phyloP scores from a whole-genome alignment of 2,888 invertebrate species.

The Phasia obesa region DNA sequence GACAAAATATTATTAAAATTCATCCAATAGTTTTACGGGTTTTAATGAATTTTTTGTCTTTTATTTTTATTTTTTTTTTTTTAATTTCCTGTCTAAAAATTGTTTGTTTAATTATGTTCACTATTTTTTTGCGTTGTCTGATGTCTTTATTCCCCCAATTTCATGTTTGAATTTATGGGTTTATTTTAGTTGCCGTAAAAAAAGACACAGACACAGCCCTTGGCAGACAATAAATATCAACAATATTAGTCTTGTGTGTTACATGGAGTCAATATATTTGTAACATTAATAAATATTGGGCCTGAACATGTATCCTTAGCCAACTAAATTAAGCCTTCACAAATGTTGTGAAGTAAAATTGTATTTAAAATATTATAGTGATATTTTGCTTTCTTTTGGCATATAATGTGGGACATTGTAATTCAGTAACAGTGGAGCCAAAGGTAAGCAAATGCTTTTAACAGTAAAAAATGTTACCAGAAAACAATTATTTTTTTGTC shows the following conservation, averaged over 20 bases:
- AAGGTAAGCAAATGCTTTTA: too few relatives aligned
- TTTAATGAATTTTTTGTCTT: too few relatives aligned
- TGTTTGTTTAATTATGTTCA: too few relatives aligned
- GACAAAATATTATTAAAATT: too few relatives aligned
- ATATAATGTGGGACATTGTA: neutral
- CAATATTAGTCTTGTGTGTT: conserved; percentile 24
- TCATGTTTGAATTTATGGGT: conserved; percentile 42
- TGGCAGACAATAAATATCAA: conserved; percentile 56
- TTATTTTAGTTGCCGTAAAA: conserved; percentile 15
- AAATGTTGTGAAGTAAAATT: conserved; percentile 73
- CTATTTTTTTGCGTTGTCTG: too few relatives aligned
- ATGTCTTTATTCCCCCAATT: neutral
- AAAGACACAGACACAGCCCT: neutral
- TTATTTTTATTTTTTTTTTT: too few relatives aligned
- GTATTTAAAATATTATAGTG: conserved; percentile 71
- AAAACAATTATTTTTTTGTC: too few relatives aligned
- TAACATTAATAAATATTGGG: conserved; percentile 49
- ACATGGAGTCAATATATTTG: conserved; percentile 37
- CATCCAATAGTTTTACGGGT: too few relatives aligned
- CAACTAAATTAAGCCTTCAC: conserved; percentile 55
- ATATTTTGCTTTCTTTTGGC: conserved; percentile 41
- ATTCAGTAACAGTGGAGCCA: conserved; percentile 16
- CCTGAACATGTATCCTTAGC: conserved; percentile 35
- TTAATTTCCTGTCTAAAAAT: too few relatives aligned
- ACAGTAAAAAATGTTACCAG: too few relatives aligned